Evolutionary conservation across 2,797 vertebrate species (phyloP).

Genomic region (Echiichthys vipera): DNA sequence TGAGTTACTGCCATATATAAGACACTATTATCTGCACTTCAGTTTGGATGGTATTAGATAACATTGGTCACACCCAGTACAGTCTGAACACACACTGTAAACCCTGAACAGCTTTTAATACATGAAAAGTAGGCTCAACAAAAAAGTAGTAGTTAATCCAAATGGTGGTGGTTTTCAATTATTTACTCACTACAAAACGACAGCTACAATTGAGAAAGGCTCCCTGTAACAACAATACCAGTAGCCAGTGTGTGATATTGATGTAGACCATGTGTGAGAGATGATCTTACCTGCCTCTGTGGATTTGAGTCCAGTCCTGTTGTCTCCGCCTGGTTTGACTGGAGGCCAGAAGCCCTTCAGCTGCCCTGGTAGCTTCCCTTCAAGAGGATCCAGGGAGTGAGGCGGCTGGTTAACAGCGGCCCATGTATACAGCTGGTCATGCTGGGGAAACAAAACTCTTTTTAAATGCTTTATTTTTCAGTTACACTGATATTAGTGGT

Average conservation of each 20-base stretch:
- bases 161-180: no score
- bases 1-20: no score
- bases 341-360: conserved; percentile 82
- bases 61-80: not conserved
- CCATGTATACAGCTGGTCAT: conserved; percentile 96
- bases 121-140: not conserved
- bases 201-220: not conserved
- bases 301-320: conserved; percentile 63
- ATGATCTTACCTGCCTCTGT: conserved; percentile 84
- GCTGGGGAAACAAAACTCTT: conserved; percentile 77
- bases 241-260: not conserved
- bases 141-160: not conserved
- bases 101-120: not conserved
- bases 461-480: not conserved
- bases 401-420: conserved; percentile 93
- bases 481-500: not conserved
- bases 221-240: not conserved
- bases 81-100: not conserved
- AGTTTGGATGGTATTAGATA: not conserved
- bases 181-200: not conserved
- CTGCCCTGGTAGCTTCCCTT: conserved; percentile 87
- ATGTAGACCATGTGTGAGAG: not conserved
- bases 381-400: conserved; percentile 87
- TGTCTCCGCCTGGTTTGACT: conserved; percentile 79
- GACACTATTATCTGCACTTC: not conserved